Conservation (phyloP, 2,888 invertebrate genomes). For the Drosophila nigricruria region DNA sequence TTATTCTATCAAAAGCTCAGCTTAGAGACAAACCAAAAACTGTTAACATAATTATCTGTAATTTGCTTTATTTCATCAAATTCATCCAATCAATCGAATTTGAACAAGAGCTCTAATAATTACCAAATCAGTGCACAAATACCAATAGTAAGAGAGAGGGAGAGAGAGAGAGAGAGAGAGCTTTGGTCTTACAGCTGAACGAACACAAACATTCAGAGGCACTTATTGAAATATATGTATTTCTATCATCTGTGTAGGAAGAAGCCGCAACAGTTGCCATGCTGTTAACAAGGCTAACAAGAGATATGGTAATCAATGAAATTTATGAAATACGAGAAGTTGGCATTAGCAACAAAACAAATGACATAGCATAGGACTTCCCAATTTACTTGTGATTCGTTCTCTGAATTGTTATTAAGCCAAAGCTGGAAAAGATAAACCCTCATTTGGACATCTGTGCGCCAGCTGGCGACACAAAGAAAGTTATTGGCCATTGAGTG, state of each 20-base stretch:
- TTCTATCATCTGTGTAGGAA: not conserved
- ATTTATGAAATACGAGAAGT: conserved; percentile 46
- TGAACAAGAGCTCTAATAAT: conserved; percentile 18
- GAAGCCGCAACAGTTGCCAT: conserved; percentile 32
- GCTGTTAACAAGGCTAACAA: conserved; percentile 2
- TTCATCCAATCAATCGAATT: conserved; percentile 3
- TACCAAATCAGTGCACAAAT: conserved; percentile 57
- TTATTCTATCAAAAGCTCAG: not conserved
- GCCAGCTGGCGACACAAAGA: conserved; percentile 42
- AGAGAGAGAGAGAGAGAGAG: not conserved
- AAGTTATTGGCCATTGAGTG: conserved; percentile 37
- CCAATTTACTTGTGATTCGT: not conserved
- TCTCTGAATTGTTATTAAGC: conserved; percentile 13
- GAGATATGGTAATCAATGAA: conserved; percentile 51
- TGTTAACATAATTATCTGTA: conserved; percentile 1
- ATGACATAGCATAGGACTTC: conserved; percentile 9
- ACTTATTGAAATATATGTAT: conserved; percentile 19
- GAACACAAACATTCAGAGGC: conserved; percentile 16
- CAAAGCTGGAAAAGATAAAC: conserved; percentile 18
- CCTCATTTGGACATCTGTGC: conserved; percentile 37
- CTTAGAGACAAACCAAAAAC: not conserved
- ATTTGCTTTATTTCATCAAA: conserved; percentile 1
- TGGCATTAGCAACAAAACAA: conserved; percentile 55
- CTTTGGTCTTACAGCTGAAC: conserved; percentile 27
- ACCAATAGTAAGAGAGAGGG: not conserved